These are phyloP conservation scores for Blastobasis lacticolella DNA, from an alignment of 2,888 invertebrate genomes.

Conservation along the genomic window DNA sequence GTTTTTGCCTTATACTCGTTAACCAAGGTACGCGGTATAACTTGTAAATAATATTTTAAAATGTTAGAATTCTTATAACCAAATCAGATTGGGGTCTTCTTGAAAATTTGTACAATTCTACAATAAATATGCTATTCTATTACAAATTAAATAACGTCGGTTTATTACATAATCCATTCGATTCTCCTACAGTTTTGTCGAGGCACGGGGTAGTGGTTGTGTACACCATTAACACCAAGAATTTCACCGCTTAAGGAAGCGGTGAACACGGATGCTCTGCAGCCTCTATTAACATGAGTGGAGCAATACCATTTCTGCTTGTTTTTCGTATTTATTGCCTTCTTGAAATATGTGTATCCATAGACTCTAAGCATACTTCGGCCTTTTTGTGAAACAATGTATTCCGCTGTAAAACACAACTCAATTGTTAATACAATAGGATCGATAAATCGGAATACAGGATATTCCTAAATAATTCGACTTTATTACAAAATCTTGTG, in stretches of 20 bases:
- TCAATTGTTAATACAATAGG: not conserved
- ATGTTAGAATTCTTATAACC: too few relatives aligned
- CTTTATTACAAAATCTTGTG: not conserved
- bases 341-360: constrained; percentile 2
- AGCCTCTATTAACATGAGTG: not conserved
- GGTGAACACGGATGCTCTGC: constrained; percentile 9
- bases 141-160: too few relatives aligned
- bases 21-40: too few relatives aligned
- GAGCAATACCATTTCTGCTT: constrained; percentile 7
- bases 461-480: not conserved
- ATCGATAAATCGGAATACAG: too few relatives aligned
- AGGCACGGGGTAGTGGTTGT: constrained; percentile 4
- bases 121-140: too few relatives aligned
- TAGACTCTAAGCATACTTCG: constrained; percentile 1
- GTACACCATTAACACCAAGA: not conserved
- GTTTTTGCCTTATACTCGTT: too few relatives aligned
- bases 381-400: not conserved
- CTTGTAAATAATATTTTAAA: too few relatives aligned
- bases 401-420: not conserved
- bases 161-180: too few relatives aligned
- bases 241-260: not conserved
- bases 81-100: too few relatives aligned
- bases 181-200: too few relatives aligned
- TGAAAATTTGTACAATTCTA: too few relatives aligned
- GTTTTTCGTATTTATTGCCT: not conserved